phyloP scores from a whole-genome alignment of 2,113 vertebrate species.

The Chamaea fasciata region DNA sequence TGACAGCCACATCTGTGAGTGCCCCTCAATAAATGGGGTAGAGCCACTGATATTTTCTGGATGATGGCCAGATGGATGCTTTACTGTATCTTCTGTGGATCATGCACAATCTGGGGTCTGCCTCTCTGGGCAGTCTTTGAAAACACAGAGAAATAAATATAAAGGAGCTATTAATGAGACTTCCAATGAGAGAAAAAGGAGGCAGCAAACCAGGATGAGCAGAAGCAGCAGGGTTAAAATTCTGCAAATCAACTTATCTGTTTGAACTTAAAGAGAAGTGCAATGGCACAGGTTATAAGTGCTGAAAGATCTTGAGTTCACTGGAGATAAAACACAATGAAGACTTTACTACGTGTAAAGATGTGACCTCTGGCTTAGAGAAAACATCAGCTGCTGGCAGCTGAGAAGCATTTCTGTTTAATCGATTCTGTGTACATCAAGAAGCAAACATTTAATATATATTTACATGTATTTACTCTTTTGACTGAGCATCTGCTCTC shows the following conservation, averaged over 20 bases:
- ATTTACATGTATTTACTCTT: background rate
- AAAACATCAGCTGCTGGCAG: background rate
- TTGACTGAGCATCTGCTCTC: too few relatives aligned
- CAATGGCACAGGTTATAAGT: background rate
- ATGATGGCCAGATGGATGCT: accelerated
- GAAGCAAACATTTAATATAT: background rate
- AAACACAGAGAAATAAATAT: background rate
- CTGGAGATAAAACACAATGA: background rate
- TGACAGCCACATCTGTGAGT: background rate
- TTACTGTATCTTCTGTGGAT: too few relatives aligned
- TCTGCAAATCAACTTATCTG: background rate
- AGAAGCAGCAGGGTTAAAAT: background rate
- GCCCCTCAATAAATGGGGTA: background rate
- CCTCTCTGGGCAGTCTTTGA: background rate
- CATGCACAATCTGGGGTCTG: background rate
- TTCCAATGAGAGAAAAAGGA: background rate
- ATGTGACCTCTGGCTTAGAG: background rate
- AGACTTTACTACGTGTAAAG: background rate
- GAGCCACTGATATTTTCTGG: accelerated
- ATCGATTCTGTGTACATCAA: background rate
- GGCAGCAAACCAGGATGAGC: background rate
- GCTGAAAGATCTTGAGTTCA: background rate
- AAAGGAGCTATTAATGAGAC: background rate
- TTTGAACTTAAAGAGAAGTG: background rate
- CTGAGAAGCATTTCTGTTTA: background rate